Evolutionary conservation across 2,888 invertebrate genomes (phyloP), one percentile per base, ranked within the genome.

Genomic region (Listrodromus nycthemerus): DNA sequence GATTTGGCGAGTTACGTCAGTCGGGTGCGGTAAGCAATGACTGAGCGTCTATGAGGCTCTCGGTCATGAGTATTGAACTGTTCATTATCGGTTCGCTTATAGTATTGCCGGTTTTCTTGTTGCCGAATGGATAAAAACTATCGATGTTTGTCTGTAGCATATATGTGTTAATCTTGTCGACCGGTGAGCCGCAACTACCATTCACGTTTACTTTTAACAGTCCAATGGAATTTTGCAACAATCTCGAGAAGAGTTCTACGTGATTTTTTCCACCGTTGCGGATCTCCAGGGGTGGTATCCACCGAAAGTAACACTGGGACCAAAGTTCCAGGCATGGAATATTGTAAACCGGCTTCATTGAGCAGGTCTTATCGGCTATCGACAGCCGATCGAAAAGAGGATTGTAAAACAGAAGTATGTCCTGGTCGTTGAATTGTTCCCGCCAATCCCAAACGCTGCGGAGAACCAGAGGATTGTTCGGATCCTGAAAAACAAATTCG

Each of bases 401-500:
- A 93, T 98, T 98, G 90, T 96, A 96, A 92, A 98, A 98, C 85
- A 98, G 94, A 3, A 96, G 94, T 80, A 96, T 96, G 91, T 98
- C 98, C 80, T 96, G 96, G 67, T 97, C 97, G 0, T 95, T 95
- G 91, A 98, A 98, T 93, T 98, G 98, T 90, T 97, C 96, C 80
- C 96, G 95, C 98, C 98, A 98, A 91, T 98, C 97, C 98, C 98
- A 98, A 1, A 97, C 96, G 4, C 97, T 97, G 5, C 97, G 95
- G 65, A 96, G 94, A 13, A 96, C 94, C 75, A 97, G 94, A 45
- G 94, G 94, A 80, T 93, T 94, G 63, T 90, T 92, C 16, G 92
- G 91, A 85, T 94, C 94, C 94, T 95, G 80, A 78, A 71, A 41
- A 71, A 61, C 96, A 94, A 84, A 96, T 3, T 41, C 16, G 1